Base-by-base conservation (phyloP, 2,797 vertebrate species). In the Sebastes hubbsi region DNA sequence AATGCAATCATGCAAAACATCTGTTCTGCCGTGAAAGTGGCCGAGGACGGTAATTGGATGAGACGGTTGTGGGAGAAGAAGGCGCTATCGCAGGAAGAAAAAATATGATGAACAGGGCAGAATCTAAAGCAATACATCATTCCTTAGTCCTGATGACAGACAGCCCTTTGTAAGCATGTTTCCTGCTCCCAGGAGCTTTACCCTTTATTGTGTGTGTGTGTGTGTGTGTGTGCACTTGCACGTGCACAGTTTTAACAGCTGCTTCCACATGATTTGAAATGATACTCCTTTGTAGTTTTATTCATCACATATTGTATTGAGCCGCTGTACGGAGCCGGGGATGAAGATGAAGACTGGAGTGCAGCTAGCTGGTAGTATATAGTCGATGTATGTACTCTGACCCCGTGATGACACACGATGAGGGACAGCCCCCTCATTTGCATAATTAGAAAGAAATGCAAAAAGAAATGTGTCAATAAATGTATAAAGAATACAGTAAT, bases 161-260 rank as follows among this genome's bases (percentile, higher is more conserved):
- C 72, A 27, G 24, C 11, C 84, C 85, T 89, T 84, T 89, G 89
- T 89, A 92, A 91, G 88, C 91, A 88, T 73, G 76, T 89, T 85
- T 80, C 64, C 63, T 61, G 32, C 71, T 89, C 91, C 91, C 82
- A 27, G 42, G 87, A 80, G 91, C 73, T 67, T 85, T 55, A 60
- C 9, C 13, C 46, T 18, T 8, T 36, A 5, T 32, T 73, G 38
- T 80, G 46, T 65, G 52, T 72, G 36, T 64, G 34, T 64, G 72
- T 58, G 56, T 4, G 25, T 59, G 38, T 24, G 24, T 24, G 24
- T 24, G 24, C 24, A 24, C 24, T 24, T 24, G 24, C 46, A 46
- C 42, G 0, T 49, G 12, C 25, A 18, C 12, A 61, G 22, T 49
- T 55, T 58, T 75, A 34, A 49, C 8, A 36, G 52, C 64, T 77